phyloP scores from a whole-genome alignment of 2,888 invertebrate genomes.

The Autographa gamma region DNA sequence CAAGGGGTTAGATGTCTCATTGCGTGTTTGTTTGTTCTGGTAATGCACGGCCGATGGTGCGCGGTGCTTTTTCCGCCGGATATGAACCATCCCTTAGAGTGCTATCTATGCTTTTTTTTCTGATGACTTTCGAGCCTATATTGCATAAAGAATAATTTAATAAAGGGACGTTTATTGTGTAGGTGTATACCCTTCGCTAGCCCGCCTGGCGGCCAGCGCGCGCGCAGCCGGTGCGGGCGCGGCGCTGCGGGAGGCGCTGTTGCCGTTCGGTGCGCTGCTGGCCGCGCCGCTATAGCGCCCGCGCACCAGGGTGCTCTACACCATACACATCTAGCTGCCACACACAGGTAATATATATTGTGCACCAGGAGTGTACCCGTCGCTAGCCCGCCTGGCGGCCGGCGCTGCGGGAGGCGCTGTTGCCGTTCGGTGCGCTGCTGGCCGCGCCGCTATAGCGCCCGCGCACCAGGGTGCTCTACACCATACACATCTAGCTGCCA shows the following conservation, averaged over 20 bases:
- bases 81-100: too few relatives aligned
- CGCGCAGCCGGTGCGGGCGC: slow-evolving; percentile 90
- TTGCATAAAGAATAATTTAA: too few relatives aligned
- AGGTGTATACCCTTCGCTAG: slow-evolving; percentile 95
- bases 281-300: slow-evolving; percentile 83
- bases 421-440: slow-evolving; percentile 95
- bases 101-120: too few relatives aligned
- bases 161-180: too few relatives aligned
- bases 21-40: too few relatives aligned
- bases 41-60: too few relatives aligned
- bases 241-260: slow-evolving; percentile 95
- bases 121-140: too few relatives aligned
- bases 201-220: slow-evolving; percentile 94
- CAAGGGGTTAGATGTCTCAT: too few relatives aligned
- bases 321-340: slow-evolving; percentile 70
- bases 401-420: slow-evolving; percentile 95
- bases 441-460: slow-evolving; percentile 76
- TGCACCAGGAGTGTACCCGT: slow-evolving; percentile 89
- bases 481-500: too few relatives aligned
- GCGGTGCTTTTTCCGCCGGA: too few relatives aligned
- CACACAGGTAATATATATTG: neutral
- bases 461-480: too few relatives aligned
- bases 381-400: too few relatives aligned
- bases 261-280: slow-evolving; percentile 95
- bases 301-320: slow-evolving; percentile 8